phyloP scores from a whole-genome alignment of 2,797 vertebrate genomes.

The Lagodon rhomboides region DNA sequence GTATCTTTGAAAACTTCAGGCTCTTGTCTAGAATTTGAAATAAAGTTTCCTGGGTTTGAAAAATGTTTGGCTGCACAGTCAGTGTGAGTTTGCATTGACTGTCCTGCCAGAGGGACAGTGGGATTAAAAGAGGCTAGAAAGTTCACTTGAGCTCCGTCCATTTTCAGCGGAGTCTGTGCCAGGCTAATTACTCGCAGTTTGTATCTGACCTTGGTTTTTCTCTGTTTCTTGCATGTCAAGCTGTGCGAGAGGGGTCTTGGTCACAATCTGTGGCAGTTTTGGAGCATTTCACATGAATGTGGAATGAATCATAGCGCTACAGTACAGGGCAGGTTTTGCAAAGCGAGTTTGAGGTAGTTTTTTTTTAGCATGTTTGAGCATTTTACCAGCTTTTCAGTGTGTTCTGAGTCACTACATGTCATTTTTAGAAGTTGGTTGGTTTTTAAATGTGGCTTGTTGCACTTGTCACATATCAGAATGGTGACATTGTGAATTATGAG shows the following conservation, averaged over 20 bases:
- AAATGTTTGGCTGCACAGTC: constrained; percentile 17
- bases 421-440: neutral
- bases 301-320: neutral
- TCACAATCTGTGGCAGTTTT: constrained; percentile 23
- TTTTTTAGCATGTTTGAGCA: no score
- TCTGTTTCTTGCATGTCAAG: neutral
- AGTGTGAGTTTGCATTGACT: constrained; percentile 4
- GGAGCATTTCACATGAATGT: constrained; percentile 14
- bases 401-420: neutral
- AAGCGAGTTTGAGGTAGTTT: no score
- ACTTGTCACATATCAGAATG: neutral
- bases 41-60: neutral
- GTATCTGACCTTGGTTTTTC: constrained; percentile 19
- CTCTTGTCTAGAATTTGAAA: neutral
- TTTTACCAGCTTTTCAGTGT: neutral
- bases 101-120: constrained; percentile 5
- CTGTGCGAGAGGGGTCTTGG: constrained; percentile 26
- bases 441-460: neutral
- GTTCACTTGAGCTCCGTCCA: constrained; percentile 15
- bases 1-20: neutral
- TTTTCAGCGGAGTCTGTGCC: neutral
- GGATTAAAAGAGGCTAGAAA: constrained; percentile 17
- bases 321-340: no score
- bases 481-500: neutral
- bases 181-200: constrained; percentile 27